phyloP scores from a whole-genome alignment of 2,797 vertebrate genomes.

The Halcyon chelicuti region DNA sequence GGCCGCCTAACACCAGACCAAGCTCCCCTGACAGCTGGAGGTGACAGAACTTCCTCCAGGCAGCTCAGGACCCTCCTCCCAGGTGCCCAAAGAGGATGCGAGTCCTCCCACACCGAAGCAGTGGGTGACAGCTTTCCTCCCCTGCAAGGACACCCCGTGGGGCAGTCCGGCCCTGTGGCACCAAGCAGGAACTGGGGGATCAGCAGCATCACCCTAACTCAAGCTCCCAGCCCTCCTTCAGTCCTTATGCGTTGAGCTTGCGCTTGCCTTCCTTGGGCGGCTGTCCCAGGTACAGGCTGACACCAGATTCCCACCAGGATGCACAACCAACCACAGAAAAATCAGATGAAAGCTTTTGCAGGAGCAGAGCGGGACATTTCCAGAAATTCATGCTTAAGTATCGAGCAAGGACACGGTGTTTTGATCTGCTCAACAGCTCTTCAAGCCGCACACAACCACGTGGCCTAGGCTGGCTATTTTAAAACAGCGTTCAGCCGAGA shows the following conservation, averaged over 20 bases:
- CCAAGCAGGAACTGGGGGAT: fast-evolving
- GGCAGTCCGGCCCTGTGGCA: not conserved
- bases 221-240: not conserved
- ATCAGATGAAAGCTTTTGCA: not conserved
- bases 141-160: not conserved
- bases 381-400: not conserved
- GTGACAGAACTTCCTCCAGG: not conserved
- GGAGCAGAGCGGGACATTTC: not conserved
- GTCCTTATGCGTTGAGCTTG: fast-evolving
- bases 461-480: not conserved
- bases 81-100: not conserved
- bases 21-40: not conserved
- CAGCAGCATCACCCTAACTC: not conserved
- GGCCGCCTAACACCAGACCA: not conserved
- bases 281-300: not conserved
- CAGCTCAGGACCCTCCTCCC: not conserved
- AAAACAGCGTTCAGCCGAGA: not conserved
- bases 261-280: not conserved
- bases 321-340: not conserved
- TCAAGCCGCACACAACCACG: not conserved
- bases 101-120: not conserved
- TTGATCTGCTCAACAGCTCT: not conserved
- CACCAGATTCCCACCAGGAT: not conserved
- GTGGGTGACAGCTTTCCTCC: not conserved
- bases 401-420: not conserved